Base-by-base conservation (phyloP, 2,888 invertebrate genomes). In the Ecdyonurus torrentis region DNA sequence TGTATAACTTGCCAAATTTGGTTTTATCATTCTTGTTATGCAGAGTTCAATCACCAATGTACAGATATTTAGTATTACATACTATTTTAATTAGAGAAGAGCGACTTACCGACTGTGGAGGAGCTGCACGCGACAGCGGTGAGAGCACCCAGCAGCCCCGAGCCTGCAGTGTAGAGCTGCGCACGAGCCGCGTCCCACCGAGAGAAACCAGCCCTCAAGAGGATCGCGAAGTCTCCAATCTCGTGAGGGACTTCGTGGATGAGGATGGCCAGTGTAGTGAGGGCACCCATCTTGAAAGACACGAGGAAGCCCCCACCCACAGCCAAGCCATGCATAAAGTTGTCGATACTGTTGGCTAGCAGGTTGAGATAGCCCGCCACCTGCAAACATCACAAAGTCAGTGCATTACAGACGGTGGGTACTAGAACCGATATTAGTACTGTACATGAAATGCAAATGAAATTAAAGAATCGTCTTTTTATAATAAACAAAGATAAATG, bases 221-320 rank as follows among this genome's bases (percentile, higher is more conserved):
- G 77, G 68, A 99, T 98, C 18, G 97, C 98, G 75, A 98, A 98
- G 75, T 99, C 98, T 0, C 96, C 96, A 25, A 64, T 61, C 76
- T 99, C 98, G 73, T 99, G 98, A 0, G 98, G 98, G 64, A 99
- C 91, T 77, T 98, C 97, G 73, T 98, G 98, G 24, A 98, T 86
- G 75, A 86, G 78, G 72, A 94, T 97, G 60, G 97, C 96, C 72
- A 94, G 86, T 0, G 97, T 97, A 15, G 97, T 97, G 66, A 98
- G 79, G 10, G 90, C 73, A 0, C 98, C 98, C 63, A 95, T 86
- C 71, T 94, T 76, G 70, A 89, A 86, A 3, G 95, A 94, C 23
- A 96, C 90, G 61, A 96, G 79, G 77, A 96, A 99, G 22, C 96
- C 95, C 0, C 95, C 97, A n/a, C 95, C 97, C 10, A 98, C 90